These are phyloP conservation scores for Macrotus californicus DNA, from an alignment of 2,113 vertebrate species.

Conservation along the genomic window DNA sequence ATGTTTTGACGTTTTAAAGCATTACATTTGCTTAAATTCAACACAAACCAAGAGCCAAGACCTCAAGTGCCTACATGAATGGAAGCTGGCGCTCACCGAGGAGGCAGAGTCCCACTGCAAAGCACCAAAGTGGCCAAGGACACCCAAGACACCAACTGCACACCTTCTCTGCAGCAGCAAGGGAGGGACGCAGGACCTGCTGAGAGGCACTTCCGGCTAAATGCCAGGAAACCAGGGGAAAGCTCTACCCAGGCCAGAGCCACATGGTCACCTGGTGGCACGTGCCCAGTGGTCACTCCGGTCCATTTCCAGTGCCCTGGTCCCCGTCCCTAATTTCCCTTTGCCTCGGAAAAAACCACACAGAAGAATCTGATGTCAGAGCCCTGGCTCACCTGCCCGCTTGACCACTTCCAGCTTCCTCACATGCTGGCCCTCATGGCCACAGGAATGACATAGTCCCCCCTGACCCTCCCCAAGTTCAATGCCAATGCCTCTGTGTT, in stretches of 20 bases:
- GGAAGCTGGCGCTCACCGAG: too few species aligned
- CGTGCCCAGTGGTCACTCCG: rapidly evolving
- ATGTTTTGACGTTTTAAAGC: not conserved
- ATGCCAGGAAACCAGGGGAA: not conserved
- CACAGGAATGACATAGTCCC: too few species aligned
- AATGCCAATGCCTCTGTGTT: rapidly evolving
- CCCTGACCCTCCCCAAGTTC: not conserved
- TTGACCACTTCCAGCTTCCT: too few species aligned
- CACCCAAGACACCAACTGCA: not conserved
- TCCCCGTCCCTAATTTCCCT: not conserved
- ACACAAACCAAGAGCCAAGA: not conserved
- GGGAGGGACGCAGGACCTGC: rapidly evolving
- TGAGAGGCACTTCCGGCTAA: not conserved
- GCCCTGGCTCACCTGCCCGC: too few species aligned
- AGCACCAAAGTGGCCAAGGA: not conserved
- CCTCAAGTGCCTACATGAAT: not conserved
- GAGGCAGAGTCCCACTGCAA: not conserved
- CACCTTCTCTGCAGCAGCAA: not conserved
- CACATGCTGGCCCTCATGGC: rapidly evolving
- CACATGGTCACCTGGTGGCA: rapidly evolving
- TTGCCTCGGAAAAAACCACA: not conserved
- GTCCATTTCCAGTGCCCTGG: not conserved
- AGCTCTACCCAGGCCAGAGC: not conserved
- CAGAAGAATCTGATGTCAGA: rapidly evolving
- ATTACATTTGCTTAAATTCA: not conserved